Evolutionary conservation across 2,113 vertebrate species (phyloP).

Genomic region (Nothobranchius furzeri): DNA sequence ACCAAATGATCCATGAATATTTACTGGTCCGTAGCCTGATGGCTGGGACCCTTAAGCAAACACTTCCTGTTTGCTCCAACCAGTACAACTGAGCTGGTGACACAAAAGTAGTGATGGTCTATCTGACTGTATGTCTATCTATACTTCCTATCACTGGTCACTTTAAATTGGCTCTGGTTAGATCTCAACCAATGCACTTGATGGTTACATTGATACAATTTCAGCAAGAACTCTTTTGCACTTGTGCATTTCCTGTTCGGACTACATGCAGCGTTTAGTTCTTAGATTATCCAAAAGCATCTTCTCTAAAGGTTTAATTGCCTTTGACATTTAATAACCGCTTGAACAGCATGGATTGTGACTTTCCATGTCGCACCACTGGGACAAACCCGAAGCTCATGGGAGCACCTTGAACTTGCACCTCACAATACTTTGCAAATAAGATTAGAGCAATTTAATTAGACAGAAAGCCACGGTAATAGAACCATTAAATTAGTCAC

Average conservation of each 20-base stretch:
- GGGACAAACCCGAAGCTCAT: slow-evolving; percentile 33
- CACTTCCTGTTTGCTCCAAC: too few species aligned
- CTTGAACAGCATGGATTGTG: neutral
- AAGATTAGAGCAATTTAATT: slow-evolving; percentile 79
- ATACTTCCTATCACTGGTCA: slow-evolving; percentile 57
- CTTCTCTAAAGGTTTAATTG: slow-evolving; percentile 21
- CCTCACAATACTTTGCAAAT: slow-evolving; percentile 71
- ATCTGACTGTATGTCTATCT: slow-evolving; percentile 18
- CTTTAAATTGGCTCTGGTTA: slow-evolving; percentile 35
- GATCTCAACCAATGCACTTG: slow-evolving; percentile 39
- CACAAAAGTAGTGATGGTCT: too few species aligned
- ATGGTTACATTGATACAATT: neutral
- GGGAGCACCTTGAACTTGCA: slow-evolving; percentile 66
- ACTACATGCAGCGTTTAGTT: neutral
- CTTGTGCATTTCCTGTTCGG: neutral
- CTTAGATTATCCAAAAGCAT: neutral
- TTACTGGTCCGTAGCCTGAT: too few species aligned
- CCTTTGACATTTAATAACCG: slow-evolving; percentile 14
- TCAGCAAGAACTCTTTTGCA: neutral
- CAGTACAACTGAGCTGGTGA: too few species aligned
- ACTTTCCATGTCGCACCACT: slow-evolving; percentile 10
- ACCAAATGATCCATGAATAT: too few species aligned
- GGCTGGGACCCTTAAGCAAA: too few species aligned
- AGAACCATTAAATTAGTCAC: slow-evolving; percentile 77
- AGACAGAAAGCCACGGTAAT: slow-evolving; percentile 68